Evolutionary conservation across 2,888 invertebrate genomes (phyloP), one percentile per base, ranked within the genome.

Genomic region (Pammene aurita): DNA sequence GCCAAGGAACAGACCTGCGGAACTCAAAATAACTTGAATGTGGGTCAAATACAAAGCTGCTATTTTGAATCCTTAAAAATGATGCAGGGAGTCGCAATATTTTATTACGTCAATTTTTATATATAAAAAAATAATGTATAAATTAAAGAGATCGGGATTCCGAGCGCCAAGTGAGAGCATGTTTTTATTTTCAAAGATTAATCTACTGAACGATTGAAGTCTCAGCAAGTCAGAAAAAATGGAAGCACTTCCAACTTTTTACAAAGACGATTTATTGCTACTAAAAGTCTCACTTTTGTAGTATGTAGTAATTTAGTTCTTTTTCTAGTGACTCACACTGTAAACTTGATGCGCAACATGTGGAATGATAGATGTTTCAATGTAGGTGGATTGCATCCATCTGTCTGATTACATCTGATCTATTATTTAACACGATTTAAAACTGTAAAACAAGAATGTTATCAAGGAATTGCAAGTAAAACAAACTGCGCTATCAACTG

Each of bases 381-480:
- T 67, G 67, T 67, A 63, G 50, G 50, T 18, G 57, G 57, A 64
- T 57, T 63, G 63, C 63, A 63, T 54, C 34, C n/a, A 54, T 54
- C 41, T 65, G 46, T 48, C 26, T 44, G 44, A 58, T 44, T 58
- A 44, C 58, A 14, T 35, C 34, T 34, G 34, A 62, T 62, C 46
- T 62, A 48, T 67, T 58, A 60, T 44, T 52, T 46, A 26, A 58
- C 58, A 26, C 44, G 13, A 26, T 46, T 65, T 55, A 34, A 54
- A 58, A 50, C 46, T 46, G 41, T 58, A 69, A 65, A 65, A 65
- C 54, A 60, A 60, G 60, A 69, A 65, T 60, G 54, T 46, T 46
- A 64, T 54, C 60, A 54, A 64, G 58, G 41, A 69, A 60, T 60
- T 38, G 54, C 26, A 64, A 69, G 60, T 69, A 60, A 60, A 69